phyloP scores from a whole-genome alignment of 92 coral and sea anemone species.

The Siderastrea siderea region DNA sequence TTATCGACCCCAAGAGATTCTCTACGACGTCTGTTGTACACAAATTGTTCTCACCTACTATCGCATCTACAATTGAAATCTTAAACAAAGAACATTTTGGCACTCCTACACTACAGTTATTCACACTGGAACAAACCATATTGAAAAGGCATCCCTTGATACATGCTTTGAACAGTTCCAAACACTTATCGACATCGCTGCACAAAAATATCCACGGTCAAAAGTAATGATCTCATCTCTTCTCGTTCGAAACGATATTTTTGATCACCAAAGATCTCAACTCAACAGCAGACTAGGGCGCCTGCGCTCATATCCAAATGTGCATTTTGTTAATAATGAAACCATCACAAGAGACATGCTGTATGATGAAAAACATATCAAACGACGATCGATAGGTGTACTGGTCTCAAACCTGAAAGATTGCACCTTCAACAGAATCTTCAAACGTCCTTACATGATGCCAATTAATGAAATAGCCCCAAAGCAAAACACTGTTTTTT shows the following conservation, averaged over 20 bases:
- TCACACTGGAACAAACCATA: conserved; percentile 52
- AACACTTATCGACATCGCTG: conserved; percentile 11
- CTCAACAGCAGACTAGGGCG: conserved; percentile 7
- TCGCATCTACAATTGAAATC: conserved; percentile 5
- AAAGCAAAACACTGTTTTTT: neutral
- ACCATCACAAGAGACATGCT: conserved; percentile 13
- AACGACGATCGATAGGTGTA: conserved; percentile 22
- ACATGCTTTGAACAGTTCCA: conserved; percentile 25
- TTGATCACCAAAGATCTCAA: neutral
- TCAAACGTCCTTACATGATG: neutral
- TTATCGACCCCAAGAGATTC: conserved; percentile 26
- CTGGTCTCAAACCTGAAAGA: conserved; percentile 51
- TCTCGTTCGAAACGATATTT: conserved; percentile 19
- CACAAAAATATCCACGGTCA: conserved; percentile 45
- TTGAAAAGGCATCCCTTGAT: conserved; percentile 18
- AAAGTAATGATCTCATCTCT: conserved; percentile 40
- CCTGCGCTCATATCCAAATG: conserved; percentile 26
- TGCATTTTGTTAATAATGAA: conserved; percentile 6
- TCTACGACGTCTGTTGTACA: neutral
- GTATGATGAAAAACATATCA: conserved; percentile 29
- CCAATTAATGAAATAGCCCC: neutral
- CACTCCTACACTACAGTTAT: conserved; percentile 17
- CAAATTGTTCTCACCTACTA: conserved; percentile 13
- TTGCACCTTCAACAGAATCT: conserved; percentile 17
- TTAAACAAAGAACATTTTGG: neutral